These are phyloP conservation scores for Misgurnus mizolepis DNA, from an alignment of 2,113 vertebrate genomes.

Conservation along the genomic window DNA sequence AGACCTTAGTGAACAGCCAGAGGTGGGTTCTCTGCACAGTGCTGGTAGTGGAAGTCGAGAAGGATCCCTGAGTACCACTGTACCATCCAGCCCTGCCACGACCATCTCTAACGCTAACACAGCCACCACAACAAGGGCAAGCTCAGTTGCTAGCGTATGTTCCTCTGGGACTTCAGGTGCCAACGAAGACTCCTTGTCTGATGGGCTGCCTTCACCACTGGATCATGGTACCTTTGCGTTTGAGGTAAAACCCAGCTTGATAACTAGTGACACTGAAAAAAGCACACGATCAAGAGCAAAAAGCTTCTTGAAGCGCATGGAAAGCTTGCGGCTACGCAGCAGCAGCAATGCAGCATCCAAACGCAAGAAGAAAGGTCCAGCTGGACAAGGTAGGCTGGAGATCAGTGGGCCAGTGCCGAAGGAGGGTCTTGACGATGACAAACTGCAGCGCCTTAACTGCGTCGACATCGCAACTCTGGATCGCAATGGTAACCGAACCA, in stretches of 20 bases:
- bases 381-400: slow-evolving; percentile 80
- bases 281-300: slow-evolving; percentile 86
- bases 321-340: slow-evolving; percentile 88
- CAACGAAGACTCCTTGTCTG: slow-evolving; percentile 86
- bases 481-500: slow-evolving; percentile 76
- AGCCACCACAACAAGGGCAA: slow-evolving; percentile 78
- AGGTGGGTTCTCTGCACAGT: slow-evolving; percentile 86
- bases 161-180: slow-evolving; percentile 82
- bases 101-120: slow-evolving; percentile 58
- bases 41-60: slow-evolving; percentile 76
- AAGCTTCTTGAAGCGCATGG: slow-evolving; percentile 95
- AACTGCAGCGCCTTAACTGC: slow-evolving; percentile 88
- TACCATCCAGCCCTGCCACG: slow-evolving; percentile 43
- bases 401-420: slow-evolving; percentile 92
- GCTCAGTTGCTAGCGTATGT: slow-evolving; percentile 86
- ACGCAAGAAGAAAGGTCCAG: slow-evolving; percentile 74
- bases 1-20: slow-evolving; percentile 87
- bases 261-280: slow-evolving; percentile 56
- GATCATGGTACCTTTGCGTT: slow-evolving; percentile 84
- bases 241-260: slow-evolving; percentile 68
- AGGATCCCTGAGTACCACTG: slow-evolving; percentile 57
- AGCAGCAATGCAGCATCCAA: slow-evolving; percentile 78
- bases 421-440: slow-evolving; percentile 90
- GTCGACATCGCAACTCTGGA: slow-evolving; percentile 90
- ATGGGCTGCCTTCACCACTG: slow-evolving; percentile 84